Evolutionary conservation across 2,113 vertebrate genomes (phyloP).

Genomic region (Martes martes): DNA sequence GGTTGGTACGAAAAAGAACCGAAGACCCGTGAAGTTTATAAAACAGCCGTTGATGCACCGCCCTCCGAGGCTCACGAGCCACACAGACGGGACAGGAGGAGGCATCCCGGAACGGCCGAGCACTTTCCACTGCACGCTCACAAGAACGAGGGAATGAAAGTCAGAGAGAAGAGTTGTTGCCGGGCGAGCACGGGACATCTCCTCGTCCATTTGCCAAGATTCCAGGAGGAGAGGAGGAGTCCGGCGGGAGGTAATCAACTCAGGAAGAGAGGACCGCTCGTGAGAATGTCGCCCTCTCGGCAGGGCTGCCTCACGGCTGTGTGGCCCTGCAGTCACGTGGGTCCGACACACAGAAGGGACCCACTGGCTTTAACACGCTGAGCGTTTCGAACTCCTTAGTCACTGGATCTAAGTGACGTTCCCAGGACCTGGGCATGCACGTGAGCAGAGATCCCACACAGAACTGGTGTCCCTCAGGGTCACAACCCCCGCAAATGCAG

Average conservation of each 20-base stretch:
- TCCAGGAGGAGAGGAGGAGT: background rate
- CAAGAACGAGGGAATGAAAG: background rate
- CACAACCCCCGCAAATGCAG: accelerated
- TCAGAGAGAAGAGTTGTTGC: background rate
- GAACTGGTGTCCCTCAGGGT: accelerated
- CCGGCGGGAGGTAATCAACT: background rate
- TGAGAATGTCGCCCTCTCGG: background rate
- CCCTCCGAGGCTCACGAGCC: background rate
- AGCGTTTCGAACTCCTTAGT: background rate
- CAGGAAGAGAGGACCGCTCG: background rate
- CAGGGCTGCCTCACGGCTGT: accelerated
- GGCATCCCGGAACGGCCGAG: background rate
- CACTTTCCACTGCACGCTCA: background rate
- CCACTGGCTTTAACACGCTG: accelerated
- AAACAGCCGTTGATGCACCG: background rate
- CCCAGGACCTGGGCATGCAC: accelerated
- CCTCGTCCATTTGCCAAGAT: background rate
- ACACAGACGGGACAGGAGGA: background rate
- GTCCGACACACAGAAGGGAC: accelerated
- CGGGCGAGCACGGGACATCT: background rate
- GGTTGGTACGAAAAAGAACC: background rate
- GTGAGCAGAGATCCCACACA: background rate
- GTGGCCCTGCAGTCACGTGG: accelerated
- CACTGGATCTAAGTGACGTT: background rate
- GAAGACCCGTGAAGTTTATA: background rate